Evolutionary conservation across 1,140 invertebrate genomes (phyloP).

Genomic region (Calycopis cecrops): DNA sequence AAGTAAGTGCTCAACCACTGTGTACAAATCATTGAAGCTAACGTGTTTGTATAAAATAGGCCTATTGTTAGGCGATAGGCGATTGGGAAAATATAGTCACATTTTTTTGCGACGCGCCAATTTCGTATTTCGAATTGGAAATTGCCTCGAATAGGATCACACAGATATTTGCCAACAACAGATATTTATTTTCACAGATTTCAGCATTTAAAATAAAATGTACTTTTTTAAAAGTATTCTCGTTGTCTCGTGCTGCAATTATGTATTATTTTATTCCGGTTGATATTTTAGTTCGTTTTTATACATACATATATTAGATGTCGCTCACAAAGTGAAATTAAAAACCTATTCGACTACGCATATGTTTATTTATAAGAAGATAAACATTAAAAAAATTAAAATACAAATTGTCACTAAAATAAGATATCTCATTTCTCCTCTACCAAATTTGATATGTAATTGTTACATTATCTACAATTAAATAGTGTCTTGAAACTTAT

Average conservation of each 20-base stretch:
- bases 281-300: too few relatives aligned
- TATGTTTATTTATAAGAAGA: too few relatives aligned
- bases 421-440: too few relatives aligned
- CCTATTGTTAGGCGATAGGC: slow-evolving; percentile 24
- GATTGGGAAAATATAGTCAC: slow-evolving; percentile 21
- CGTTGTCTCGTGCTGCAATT: slow-evolving; percentile 2
- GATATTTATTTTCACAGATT: slow-evolving; percentile 18
- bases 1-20: neutral
- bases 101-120: slow-evolving; percentile 24
- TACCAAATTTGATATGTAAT: too few relatives aligned
- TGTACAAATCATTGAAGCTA: slow-evolving; percentile 9
- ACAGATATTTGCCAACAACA: slow-evolving; percentile 22
- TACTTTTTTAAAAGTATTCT: slow-evolving; percentile 3
- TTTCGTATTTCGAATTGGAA: slow-evolving; percentile 26
- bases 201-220: slow-evolving; percentile 12
- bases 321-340: too few relatives aligned
- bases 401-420: too few relatives aligned
- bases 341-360: too few relatives aligned
- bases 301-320: too few relatives aligned
- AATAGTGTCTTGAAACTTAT: too few relatives aligned
- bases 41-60: slow-evolving; percentile 16
- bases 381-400: too few relatives aligned
- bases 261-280: too few relatives aligned
- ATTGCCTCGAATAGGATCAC: slow-evolving; percentile 19
- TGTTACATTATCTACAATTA: too few relatives aligned